Evolutionary conservation across 64 coral and sea anemone species (phyloP).

Genomic region (Dendrophyllia cribrosa): DNA sequence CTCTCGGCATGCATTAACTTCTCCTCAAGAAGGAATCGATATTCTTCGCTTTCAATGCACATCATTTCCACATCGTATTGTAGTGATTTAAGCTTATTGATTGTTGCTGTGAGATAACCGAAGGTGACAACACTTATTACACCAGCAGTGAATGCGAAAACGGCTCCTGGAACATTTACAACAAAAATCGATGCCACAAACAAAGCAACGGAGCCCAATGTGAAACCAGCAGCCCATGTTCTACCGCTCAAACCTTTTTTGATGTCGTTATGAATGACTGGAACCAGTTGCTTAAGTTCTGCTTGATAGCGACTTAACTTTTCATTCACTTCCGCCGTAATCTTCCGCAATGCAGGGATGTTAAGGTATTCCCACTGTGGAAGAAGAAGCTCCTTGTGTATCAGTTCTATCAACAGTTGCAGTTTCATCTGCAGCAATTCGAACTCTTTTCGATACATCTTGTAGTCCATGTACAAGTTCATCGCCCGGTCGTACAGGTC

Average conservation of each 20-base stretch:
- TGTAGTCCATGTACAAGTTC: not conserved
- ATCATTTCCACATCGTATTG: not conserved
- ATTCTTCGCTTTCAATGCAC: constrained; percentile 11
- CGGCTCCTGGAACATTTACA: not conserved
- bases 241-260: not conserved
- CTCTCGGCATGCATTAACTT: not conserved
- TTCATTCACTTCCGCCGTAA: no score
- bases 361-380: not conserved
- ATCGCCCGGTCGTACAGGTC: not conserved
- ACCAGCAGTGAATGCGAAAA: not conserved
- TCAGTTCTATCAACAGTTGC: not conserved
- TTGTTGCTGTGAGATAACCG: not conserved
- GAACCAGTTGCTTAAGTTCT: not conserved
- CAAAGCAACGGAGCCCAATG: not conserved
- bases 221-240: not conserved
- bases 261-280: not conserved
- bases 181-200: not conserved
- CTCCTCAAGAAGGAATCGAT: not conserved
- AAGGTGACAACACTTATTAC: not conserved
- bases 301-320: not conserved
- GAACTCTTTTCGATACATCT: constrained; percentile 7
- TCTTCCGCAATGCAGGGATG: not conserved
- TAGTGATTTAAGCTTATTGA: not conserved
- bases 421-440: not conserved
- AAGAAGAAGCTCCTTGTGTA: not conserved